A percentile compares a stretch with the other conserved stretches of the same genome.
These are phyloP conservation scores for Drosophila yakuba DNA, from an alignment of 1,140 invertebrate species.

Conservation along the genomic window DNA sequence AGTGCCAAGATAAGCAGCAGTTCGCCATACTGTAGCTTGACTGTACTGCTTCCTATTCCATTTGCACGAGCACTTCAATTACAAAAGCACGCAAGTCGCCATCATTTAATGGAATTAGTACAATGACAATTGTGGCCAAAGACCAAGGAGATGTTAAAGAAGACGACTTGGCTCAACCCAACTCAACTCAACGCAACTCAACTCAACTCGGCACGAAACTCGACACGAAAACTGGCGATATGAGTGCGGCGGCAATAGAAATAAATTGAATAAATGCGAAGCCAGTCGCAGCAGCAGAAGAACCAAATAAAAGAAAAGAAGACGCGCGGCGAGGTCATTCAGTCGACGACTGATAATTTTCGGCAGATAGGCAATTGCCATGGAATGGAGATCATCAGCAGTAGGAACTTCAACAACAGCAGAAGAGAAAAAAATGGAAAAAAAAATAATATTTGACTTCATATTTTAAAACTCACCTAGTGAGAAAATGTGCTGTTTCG, in stretches of 20 bases:
- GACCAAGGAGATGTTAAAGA: slow-evolving; percentile 63
- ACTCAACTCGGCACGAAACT: slow-evolving; percentile 15
- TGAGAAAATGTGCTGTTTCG: too few species aligned
- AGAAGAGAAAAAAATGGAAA: slow-evolving; percentile 1
- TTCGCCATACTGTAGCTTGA: background rate
- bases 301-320: slow-evolving; percentile 19
- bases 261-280: slow-evolving; percentile 80
- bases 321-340: slow-evolving; percentile 56
- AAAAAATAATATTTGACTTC: background rate
- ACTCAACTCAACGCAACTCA: background rate
- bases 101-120: slow-evolving; percentile 81
- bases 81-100: slow-evolving; percentile 76
- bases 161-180: slow-evolving; percentile 41
- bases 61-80: slow-evolving; percentile 69
- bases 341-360: slow-evolving; percentile 66
- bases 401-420: slow-evolving; percentile 13
- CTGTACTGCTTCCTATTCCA: slow-evolving; percentile 45
- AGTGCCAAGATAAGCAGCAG: too few species aligned
- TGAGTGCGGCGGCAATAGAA: slow-evolving; percentile 63
- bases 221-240: slow-evolving; percentile 30
- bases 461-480: background rate
- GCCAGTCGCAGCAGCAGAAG: slow-evolving; percentile 34
- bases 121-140: slow-evolving; percentile 80
- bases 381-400: slow-evolving; percentile 59
- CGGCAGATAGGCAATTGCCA: slow-evolving; percentile 73